A percentile compares a stretch with the other conserved stretches of the same genome.
Evolutionary conservation across 2,113 vertebrate genomes (phyloP).

Genomic region (Steatornis caripensis): DNA sequence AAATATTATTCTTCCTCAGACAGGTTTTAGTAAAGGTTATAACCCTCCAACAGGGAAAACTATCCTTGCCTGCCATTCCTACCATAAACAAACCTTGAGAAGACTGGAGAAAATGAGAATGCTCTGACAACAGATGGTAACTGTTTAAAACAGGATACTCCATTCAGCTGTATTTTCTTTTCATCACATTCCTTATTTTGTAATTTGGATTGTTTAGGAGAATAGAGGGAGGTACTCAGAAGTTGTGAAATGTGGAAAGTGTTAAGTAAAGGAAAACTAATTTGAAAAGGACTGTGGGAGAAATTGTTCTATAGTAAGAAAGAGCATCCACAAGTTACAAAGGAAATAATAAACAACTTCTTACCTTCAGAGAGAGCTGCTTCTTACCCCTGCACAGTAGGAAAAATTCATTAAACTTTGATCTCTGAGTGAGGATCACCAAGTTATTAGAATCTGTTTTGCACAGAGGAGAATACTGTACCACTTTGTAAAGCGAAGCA

Average conservation of each 20-base stretch:
- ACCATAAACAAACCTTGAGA: neutral
- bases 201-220: neutral
- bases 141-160: neutral
- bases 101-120: neutral
- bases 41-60: neutral
- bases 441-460: constrained; percentile 31
- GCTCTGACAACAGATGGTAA: neutral
- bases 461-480: neutral
- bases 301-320: neutral
- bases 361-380: constrained; percentile 37
- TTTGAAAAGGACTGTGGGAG: neutral
- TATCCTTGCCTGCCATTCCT: neutral
- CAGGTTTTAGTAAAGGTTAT: neutral
- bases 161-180: neutral
- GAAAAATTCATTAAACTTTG: constrained; percentile 42
- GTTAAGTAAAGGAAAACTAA: neutral
- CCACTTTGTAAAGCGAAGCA: neutral
- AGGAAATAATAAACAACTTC: neutral
- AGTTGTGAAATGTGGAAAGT: neutral
- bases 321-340: neutral
- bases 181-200: neutral
- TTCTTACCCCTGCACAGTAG: constrained; percentile 8
- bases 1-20: neutral
- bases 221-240: neutral
- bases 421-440: constrained; percentile 42